Percentiles rank a stretch among this genome's conserved stretches.
These are phyloP conservation scores for Brienomyrus longianalis DNA, from an alignment of 2,113 vertebrate species.

Conservation along the genomic window DNA sequence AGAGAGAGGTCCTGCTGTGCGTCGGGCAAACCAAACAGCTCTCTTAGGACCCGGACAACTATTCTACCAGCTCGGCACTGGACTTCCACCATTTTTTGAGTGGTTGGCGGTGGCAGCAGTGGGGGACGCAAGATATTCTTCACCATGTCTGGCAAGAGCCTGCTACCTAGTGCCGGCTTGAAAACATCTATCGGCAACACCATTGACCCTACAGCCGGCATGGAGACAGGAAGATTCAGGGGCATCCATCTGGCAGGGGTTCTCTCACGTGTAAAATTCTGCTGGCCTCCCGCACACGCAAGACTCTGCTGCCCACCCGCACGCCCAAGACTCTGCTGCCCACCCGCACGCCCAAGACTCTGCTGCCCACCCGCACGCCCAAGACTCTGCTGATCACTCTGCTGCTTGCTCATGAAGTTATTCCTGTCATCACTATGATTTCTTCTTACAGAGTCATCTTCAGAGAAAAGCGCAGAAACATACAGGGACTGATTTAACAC, in stretches of 20 bases:
- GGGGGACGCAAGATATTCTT: neutral
- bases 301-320: too few species aligned
- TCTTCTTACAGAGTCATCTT: neutral
- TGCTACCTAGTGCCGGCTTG: neutral
- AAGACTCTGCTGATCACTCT: too few species aligned
- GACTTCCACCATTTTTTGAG: slow-evolving; percentile 7
- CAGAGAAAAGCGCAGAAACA: neutral
- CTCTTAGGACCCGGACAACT: slow-evolving; percentile 41
- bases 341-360: accelerated
- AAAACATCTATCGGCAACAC: neutral
- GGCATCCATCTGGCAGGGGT: neutral
- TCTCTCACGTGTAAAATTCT: neutral
- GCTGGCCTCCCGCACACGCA: too few species aligned
- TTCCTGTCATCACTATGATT: neutral
- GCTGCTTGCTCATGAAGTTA: neutral
- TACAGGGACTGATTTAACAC: neutral
- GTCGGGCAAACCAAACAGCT: slow-evolving; percentile 14
- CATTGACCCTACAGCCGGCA: neutral
- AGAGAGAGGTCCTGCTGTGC: slow-evolving; percentile 41
- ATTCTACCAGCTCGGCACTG: slow-evolving; percentile 52
- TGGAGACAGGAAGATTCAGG: neutral
- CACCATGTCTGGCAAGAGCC: neutral
- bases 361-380: neutral
- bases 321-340: too few species aligned
- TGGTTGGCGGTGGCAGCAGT: neutral